Percentiles rank a stretch among this genome's conserved stretches.
phyloP scores from a whole-genome alignment of 2,113 vertebrate species.

The Lampris incognitus region DNA sequence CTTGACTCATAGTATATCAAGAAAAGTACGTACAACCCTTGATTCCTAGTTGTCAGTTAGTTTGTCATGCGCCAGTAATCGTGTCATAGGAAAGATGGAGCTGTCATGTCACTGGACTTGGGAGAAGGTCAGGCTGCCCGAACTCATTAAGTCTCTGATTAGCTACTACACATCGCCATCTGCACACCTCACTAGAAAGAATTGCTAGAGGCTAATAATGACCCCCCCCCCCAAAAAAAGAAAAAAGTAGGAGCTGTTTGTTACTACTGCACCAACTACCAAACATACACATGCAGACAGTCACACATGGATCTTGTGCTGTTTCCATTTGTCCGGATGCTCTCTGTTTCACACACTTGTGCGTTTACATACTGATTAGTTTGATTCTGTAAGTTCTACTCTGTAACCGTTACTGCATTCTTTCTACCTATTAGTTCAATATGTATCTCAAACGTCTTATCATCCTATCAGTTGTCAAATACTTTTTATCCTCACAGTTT shows the following conservation, averaged over 20 bases:
- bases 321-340: no score
- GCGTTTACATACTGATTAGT: no score
- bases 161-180: conserved; percentile 36
- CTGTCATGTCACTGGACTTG: conserved; percentile 44
- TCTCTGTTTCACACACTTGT: neutral
- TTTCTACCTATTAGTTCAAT: conserved; percentile 11
- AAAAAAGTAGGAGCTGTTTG: conserved; percentile 8
- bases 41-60: conserved; percentile 32
- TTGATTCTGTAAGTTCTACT: neutral
- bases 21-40: conserved; percentile 77
- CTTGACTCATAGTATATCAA: neutral
- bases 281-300: neutral
- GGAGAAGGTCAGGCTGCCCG: conserved; percentile 63
- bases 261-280: neutral
- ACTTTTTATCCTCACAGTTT: conserved; percentile 43
- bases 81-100: conserved; percentile 59
- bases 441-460: neutral
- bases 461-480: neutral
- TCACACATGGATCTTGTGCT: no score
- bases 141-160: conserved; percentile 60
- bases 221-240: conserved; percentile 11
- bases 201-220: conserved; percentile 49
- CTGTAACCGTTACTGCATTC: neutral
- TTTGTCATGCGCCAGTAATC: conserved; percentile 53
- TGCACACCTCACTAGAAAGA: conserved; percentile 39